Percentiles rank a stretch among this genome's conserved stretches.
These are phyloP conservation scores for Eulemur rufifrons DNA, from an alignment of 2,113 vertebrate genomes.

Conservation along the genomic window DNA sequence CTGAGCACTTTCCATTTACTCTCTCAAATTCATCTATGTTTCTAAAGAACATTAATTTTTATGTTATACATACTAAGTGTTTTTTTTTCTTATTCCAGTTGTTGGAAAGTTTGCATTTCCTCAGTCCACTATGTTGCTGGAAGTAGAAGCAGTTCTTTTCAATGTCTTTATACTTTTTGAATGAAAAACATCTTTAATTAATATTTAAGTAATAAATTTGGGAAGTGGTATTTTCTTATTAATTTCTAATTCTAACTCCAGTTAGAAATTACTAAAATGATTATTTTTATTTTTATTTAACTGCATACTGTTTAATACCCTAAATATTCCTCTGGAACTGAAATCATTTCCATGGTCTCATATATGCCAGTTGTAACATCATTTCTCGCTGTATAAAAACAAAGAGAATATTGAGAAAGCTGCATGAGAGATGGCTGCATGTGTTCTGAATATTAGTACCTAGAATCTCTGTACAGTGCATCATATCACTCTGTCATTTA, in stretches of 20 bases:
- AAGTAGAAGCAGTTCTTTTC: background rate
- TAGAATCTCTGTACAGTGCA: background rate
- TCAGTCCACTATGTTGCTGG: background rate
- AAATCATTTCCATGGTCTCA: background rate
- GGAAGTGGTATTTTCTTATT: constrained; percentile 14
- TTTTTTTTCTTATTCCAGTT: background rate
- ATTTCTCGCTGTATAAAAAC: background rate
- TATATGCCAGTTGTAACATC: background rate
- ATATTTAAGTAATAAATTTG: background rate
- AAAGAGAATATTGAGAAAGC: background rate
- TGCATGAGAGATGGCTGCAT: background rate
- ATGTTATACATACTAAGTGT: background rate
- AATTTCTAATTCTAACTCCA: background rate
- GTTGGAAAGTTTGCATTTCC: background rate
- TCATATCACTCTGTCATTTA: background rate
- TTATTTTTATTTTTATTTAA: background rate
- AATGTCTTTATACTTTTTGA: background rate
- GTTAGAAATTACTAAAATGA: background rate
- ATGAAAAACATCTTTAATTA: background rate
- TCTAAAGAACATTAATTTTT: background rate
- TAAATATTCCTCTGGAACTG: background rate
- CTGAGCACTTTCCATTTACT: background rate
- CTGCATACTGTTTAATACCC: background rate
- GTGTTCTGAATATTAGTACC: background rate
- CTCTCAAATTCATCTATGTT: background rate